phyloP scores from a whole-genome alignment of 2,113 vertebrate species.

The Dunckerocampus dactyliophorus region DNA sequence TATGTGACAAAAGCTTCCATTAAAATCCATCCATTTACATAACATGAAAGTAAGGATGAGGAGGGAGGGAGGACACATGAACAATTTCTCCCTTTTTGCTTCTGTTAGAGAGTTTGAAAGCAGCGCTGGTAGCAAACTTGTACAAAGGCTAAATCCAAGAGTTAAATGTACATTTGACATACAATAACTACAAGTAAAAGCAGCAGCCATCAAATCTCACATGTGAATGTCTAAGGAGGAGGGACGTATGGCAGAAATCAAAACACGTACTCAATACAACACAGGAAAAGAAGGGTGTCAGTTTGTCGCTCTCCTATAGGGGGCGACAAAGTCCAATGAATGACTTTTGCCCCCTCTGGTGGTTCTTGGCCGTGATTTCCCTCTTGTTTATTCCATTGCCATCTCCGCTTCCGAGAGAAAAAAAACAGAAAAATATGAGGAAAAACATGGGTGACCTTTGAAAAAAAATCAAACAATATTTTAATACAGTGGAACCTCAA shows the following conservation, averaged over 20 bases:
- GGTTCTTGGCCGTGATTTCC: constrained; percentile 3
- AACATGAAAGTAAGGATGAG: too few relatives aligned
- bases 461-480: too few relatives aligned
- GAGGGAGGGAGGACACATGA: too few relatives aligned
- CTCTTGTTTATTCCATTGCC: constrained; percentile 45
- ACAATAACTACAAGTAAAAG: too few relatives aligned
- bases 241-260: background rate
- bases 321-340: constrained; percentile 50
- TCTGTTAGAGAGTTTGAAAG: too few relatives aligned
- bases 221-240: too few relatives aligned
- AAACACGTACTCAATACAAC: constrained; percentile 21
- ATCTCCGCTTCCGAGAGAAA: constrained; percentile 36
- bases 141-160: too few relatives aligned
- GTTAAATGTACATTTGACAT: too few relatives aligned
- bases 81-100: too few relatives aligned
- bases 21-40: background rate
- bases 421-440: background rate
- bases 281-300: constrained; percentile 30
- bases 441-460: background rate
- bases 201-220: too few relatives aligned
- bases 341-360: constrained; percentile 14
- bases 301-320: constrained; percentile 50
- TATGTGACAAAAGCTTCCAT: background rate
- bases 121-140: too few relatives aligned
- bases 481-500: too few relatives aligned